These are phyloP conservation scores for Tetrao urogallus DNA, from an alignment of 2,113 vertebrate genomes.

Conservation along the genomic window DNA sequence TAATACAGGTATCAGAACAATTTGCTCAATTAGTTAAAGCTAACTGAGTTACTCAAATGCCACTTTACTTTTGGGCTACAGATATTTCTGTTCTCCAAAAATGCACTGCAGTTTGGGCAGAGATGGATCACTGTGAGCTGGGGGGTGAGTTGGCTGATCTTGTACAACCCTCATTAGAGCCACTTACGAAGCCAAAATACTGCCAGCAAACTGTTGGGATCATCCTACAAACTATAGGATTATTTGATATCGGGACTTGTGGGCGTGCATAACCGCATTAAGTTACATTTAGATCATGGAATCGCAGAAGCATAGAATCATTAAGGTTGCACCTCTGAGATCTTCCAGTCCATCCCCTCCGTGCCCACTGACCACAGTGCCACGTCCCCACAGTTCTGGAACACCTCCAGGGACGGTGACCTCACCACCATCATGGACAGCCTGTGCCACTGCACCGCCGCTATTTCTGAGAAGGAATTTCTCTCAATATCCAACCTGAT, in stretches of 20 bases:
- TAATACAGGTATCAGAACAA: neutral
- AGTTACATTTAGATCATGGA: neutral
- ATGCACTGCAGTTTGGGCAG: neutral
- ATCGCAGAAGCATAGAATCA: no score
- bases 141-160: neutral
- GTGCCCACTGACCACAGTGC: no score
- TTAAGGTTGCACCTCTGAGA: no score
- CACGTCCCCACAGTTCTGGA: no score
- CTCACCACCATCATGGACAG: no score
- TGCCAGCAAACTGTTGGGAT: neutral
- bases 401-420: no score
- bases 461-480: no score
- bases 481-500: no score
- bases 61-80: neutral
- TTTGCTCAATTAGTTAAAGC: neutral
- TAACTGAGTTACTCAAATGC: neutral
- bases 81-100: neutral
- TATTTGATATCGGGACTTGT: neutral
- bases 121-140: neutral
- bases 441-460: no score
- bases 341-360: no score
- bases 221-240: neutral
- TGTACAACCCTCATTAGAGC: neutral
- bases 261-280: fast-evolving
- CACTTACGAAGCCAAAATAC: neutral